phyloP scores from a whole-genome alignment of 2,888 invertebrate genomes.

The Lottia gigantea region DNA sequence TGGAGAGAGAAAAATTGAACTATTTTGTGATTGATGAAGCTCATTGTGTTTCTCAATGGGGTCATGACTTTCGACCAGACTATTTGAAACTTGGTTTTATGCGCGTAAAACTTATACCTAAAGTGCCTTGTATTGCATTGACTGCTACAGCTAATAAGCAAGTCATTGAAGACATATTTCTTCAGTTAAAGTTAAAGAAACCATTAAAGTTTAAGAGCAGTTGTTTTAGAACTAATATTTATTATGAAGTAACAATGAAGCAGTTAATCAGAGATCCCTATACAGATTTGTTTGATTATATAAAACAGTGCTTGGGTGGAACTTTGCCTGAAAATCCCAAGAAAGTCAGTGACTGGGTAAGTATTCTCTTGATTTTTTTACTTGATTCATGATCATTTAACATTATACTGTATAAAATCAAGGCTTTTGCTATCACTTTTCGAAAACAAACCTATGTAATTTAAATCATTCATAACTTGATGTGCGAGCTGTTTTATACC shows the following conservation, averaged over 20 bases:
- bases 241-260: constrained; percentile 92
- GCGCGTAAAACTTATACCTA: constrained; percentile 71
- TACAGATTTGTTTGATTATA: constrained; percentile 76
- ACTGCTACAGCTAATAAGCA: constrained; percentile 89
- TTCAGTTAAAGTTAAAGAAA: constrained; percentile 77
- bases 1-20: constrained; percentile 81
- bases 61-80: constrained; percentile 94
- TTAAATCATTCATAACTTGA: too few relatives aligned
- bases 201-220: constrained; percentile 79
- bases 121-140: constrained; percentile 86
- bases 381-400: too few relatives aligned
- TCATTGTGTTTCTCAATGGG: constrained; percentile 91
- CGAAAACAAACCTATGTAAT: too few relatives aligned
- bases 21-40: constrained; percentile 94
- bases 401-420: too few relatives aligned
- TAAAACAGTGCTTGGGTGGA: constrained; percentile 47
- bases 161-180: constrained; percentile 69
- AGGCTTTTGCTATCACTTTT: too few relatives aligned
- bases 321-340: constrained; percentile 33
- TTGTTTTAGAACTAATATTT: constrained; percentile 88
- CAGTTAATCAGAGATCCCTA: constrained; percentile 84
- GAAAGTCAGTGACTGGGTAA: constrained; percentile 43
- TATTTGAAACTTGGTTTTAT: constrained; percentile 88
- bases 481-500: too few relatives aligned
- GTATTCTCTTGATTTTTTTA: too few relatives aligned